Base-by-base conservation (phyloP, 1,140 invertebrate genomes). In the Drosophila melanogaster region DNA sequence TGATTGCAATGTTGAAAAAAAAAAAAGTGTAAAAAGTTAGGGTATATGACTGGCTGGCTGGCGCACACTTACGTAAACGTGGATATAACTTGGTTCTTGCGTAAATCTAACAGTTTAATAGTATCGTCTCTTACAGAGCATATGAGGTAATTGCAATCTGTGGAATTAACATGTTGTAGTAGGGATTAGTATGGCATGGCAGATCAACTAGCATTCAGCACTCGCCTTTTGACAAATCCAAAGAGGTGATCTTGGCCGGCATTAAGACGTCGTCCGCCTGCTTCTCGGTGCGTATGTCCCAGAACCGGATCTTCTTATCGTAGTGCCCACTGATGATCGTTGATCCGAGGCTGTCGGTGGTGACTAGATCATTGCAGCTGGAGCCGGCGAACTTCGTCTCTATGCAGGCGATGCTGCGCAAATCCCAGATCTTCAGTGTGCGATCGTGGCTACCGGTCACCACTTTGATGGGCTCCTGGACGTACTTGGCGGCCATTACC, bases 361-460 rank as follows among this genome's bases (percentile, higher is more conserved):
- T 98, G 33, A 98, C 98, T 19, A 99, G 93, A 93, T 99, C 98
- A 92, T 99, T 98, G 92, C 98, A 99, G 90, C 96, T 98, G 8
- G 98, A 99, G 17, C 98, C 98, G 60, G 98, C 97, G 92, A 99
- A 99, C 93, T 99, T 98, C 1, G 98, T 99, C 92, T 97, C 96
- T 72, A 97, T 95, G 93, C 98, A 99, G 72, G 97, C 96, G 94
- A 96, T 95, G 93, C 96, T 98, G 75, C 96, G 94, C 22, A 99
- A 94, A 93, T 99, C 98, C 98, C 98, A 99, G 79, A 99, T 96
- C 94, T 99, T 99, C 24, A 99, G 93, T 33, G 98, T 99, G 75
- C 98, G 94, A 93, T 99, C 98, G 93, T 99, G 96, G 93, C 97
- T 98, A 55, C 97, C 98, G 15, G 97, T 98, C 70, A 98, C 98